Base-by-base conservation (phyloP, 1,140 invertebrate species). In the Drosophila equinoxialis region DNA sequence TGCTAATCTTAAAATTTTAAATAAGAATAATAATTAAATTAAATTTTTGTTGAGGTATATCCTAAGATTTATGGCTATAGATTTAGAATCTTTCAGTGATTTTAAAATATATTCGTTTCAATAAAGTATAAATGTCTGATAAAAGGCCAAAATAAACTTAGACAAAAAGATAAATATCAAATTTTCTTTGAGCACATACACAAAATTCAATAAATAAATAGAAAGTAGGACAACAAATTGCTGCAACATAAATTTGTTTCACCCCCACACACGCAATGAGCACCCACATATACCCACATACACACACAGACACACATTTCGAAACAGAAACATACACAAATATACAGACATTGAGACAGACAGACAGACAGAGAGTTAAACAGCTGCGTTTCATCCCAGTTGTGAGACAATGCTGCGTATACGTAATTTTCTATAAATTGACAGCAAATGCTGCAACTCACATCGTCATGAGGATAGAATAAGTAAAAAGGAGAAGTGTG, bases 391-490 rank as follows among this genome's bases (percentile, higher is more conserved):
- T 51, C 8, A 51, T 14, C 17, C 72, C 59, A 76, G 51, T 51
- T 75, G 72, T 76, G 71, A 72, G 65, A 74, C 20, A 23, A 33
- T 57, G 26, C 26, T 76, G 57, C 65, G 72, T 76, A 75, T 75
- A 75, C 74, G 72, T 69, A 75, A 76, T 76, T 60, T 76, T 75
- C 65, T 76, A 69, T 60, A 73, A 75, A 75, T 75, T 66, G 74
- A 69, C 41, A 51, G 20, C 41, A 59, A 63, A n/a, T 37, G 30
- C 11, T 42, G 35, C 33, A 51, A 51, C 45, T 51, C 45, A 48
- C 45, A 48, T 48, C 14, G 17, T 23, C 45, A 51, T 3, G 10
- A 23, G 20, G 45, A 51, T 23, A 51, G 5, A 51, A 51, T 8
- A 23, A 23, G 17, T 7, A 17, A 10, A 3, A 48, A 7, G 8